These are phyloP conservation scores for Gnathonemus echidnorhynchus DNA, from an alignment of 2,113 vertebrate genomes.

Conservation along the genomic window DNA sequence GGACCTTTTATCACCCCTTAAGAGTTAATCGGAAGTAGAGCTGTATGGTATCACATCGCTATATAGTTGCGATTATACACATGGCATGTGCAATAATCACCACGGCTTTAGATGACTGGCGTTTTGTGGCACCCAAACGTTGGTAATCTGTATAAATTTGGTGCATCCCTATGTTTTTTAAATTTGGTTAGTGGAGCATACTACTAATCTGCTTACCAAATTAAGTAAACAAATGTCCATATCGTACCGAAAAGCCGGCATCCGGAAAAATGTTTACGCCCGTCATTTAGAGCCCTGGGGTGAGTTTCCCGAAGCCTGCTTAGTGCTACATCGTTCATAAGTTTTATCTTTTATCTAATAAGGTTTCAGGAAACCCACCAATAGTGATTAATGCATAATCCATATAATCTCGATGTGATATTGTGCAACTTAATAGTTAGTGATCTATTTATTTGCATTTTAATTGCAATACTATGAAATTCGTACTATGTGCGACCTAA, in stretches of 20 bases:
- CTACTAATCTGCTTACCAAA: not conserved
- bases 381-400: not conserved
- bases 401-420: not conserved
- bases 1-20: not conserved
- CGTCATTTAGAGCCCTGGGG: too few relatives aligned
- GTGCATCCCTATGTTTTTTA: not conserved
- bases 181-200: not conserved
- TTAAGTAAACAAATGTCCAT: too few relatives aligned
- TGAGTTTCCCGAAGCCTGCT: too few relatives aligned
- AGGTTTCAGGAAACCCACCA: not conserved
- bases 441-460: not conserved
- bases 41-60: not conserved
- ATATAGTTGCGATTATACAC: not conserved
- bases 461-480: not conserved
- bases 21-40: not conserved
- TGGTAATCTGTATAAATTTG: not conserved
- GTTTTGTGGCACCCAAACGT: not conserved
- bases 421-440: not conserved
- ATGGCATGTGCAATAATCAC: not conserved
- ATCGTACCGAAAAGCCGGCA: too few relatives aligned
- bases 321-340: too few relatives aligned
- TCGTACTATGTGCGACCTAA: not conserved
- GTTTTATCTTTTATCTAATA: too few relatives aligned
- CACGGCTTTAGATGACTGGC: not conserved
- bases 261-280: too few relatives aligned